Base-by-base conservation (phyloP, 1,140 invertebrate species). In the Mylabris phalerata region DNA sequence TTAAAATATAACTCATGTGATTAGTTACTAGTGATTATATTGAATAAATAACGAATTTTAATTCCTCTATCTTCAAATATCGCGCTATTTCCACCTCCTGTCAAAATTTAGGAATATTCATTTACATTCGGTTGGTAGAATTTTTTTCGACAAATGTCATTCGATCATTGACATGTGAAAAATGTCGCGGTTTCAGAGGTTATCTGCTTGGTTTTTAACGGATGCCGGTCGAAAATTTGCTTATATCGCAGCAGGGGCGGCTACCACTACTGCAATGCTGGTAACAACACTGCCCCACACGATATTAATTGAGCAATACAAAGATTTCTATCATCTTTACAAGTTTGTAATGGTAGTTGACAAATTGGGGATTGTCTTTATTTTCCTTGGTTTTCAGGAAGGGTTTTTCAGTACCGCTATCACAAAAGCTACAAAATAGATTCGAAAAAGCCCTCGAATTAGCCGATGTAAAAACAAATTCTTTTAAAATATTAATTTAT, bases 371-470 rank as follows among this genome's bases (percentile, higher is more conserved):
- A 19, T 32, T 45, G 57, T 60, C 44, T 57, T 19, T 7, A 26
- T 25, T 55, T 47, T 56, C 26, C 46, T 54, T 47, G 52, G 55
- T 54, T 69, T 71, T 27, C 62, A 81, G 79, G 50, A 65, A 78
- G 65, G 77, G 77, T 5, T 63, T 78, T 7, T 67, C 71, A 46
- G 65, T 77, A 0, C 71, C 74, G 1, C 50, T 84, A 0, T 50
- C 73, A 1, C 52, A 70, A 9, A 57, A 74, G 42, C 46, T 82
- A 1, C 39, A 71, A 43, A 48, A 71, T 42, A 66, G 72, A 40
- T 75, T 79, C 50, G 44, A 79, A 11, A 72, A 77, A 65, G 78
- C 82, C 4, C 4, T 84, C 11, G 65, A 80, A 10, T 77, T 82
- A 47, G 55, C 67, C 24, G 59, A 72, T 52, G 67, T 73, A 63